These are phyloP conservation scores for Oncopodura yosiiana DNA, from an alignment of 1,140 invertebrate genomes.

Conservation along the genomic window DNA sequence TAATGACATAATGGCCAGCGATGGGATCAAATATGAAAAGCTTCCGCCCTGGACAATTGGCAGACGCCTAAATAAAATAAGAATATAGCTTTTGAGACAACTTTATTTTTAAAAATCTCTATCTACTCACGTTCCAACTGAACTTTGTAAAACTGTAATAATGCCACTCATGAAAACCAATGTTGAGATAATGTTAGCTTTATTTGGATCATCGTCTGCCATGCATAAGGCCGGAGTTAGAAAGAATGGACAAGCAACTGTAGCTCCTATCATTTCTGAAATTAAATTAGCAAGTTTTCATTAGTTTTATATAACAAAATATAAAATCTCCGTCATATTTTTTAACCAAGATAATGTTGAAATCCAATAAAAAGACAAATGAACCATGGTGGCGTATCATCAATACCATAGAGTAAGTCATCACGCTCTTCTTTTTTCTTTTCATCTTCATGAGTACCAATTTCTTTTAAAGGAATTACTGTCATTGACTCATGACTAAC, in stretches of 20 bases:
- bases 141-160: constrained; percentile 45
- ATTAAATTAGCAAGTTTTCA: not conserved
- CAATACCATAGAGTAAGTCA: constrained; percentile 62
- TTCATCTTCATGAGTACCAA: too few species aligned
- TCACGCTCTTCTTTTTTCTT: too few species aligned
- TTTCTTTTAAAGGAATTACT: too few species aligned
- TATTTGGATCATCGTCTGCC: constrained; percentile 37
- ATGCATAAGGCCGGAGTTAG: constrained; percentile 56
- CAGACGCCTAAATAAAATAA: constrained; percentile 39
- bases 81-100: not conserved
- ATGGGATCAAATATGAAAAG: constrained; percentile 44
- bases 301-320: not conserved
- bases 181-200: constrained; percentile 42
- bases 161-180: constrained; percentile 46
- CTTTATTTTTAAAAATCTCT: constrained; percentile 38
- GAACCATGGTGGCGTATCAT: constrained; percentile 73
- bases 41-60: constrained; percentile 47
- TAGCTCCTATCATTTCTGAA: constrained; percentile 76
- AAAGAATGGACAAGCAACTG: constrained; percentile 73
- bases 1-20: constrained; percentile 42
- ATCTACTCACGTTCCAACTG: constrained; percentile 44
- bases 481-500: too few species aligned
- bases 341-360: constrained; percentile 45
- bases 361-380: constrained; percentile 68
- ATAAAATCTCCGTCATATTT: not conserved